Percentiles rank a stretch among this genome's conserved stretches.
Evolutionary conservation across 2,888 invertebrate genomes (phyloP).

Genomic region (Polydrusus tereticollis): DNA sequence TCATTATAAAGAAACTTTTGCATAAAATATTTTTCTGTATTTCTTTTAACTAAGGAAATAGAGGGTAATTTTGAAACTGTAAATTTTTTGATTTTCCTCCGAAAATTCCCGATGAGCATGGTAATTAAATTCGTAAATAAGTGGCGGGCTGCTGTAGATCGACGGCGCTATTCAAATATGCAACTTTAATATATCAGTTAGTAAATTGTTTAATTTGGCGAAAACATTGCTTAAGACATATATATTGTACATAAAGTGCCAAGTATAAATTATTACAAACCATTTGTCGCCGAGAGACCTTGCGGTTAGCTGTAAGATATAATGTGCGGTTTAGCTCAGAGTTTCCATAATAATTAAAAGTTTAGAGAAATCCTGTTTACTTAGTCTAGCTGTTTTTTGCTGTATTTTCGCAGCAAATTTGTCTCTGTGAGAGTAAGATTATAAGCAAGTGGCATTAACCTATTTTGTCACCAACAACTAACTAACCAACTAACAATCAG

Average conservation of each 20-base stretch:
- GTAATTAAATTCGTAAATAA: too few relatives aligned
- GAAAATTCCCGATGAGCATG: too few relatives aligned
- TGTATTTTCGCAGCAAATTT: not conserved
- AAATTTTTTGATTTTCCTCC: too few relatives aligned
- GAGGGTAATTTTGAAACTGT: too few relatives aligned
- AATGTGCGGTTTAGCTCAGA: not conserved
- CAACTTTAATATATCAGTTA: too few relatives aligned
- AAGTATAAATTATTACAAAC: not conserved
- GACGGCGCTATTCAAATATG: too few relatives aligned
- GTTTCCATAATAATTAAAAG: not conserved
- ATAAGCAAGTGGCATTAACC: not conserved
- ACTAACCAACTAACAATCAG: too few relatives aligned
- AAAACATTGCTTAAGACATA: not conserved
- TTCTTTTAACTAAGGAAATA: too few relatives aligned
- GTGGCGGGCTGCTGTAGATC: too few relatives aligned
- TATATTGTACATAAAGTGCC: not conserved
- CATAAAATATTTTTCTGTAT: too few relatives aligned
- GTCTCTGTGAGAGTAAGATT: not conserved
- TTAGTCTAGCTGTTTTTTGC: slow-evolving; percentile 1
- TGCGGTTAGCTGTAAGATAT: not conserved
- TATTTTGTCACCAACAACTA: not conserved
- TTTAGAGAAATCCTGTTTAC: not conserved
- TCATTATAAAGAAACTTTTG: too few relatives aligned
- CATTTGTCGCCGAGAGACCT: not conserved
- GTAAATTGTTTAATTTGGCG: not conserved